A percentile compares a stretch with the other conserved stretches of the same genome.
Evolutionary conservation across 2,888 invertebrate genomes (phyloP).

Genomic region (Pherbina coryleti): DNA sequence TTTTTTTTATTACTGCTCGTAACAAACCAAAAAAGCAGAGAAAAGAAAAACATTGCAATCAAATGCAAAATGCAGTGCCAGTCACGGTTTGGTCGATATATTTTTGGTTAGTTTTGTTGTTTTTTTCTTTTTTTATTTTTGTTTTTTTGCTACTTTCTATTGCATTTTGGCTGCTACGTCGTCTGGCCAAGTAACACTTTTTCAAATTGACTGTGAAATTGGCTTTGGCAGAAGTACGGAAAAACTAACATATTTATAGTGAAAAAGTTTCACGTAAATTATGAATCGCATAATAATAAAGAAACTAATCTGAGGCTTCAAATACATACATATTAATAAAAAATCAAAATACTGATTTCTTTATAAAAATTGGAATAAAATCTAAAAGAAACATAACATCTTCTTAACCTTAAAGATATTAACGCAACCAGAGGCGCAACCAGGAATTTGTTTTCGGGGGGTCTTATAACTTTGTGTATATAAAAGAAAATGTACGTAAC

Average conservation of each 20-base stretch:
- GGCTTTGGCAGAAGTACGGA: background rate
- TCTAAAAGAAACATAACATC: no score
- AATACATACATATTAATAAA: background rate
- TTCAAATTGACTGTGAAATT: constrained; percentile 7
- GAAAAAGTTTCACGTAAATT: background rate
- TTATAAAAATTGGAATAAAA: no score
- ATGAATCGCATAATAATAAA: background rate
- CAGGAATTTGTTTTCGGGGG: no score
- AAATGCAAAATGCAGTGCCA: background rate
- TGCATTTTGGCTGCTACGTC: background rate
- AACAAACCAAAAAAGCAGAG: background rate
- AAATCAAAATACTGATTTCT: no score
- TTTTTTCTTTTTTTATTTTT: background rate
- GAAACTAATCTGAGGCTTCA: background rate
- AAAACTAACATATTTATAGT: background rate
- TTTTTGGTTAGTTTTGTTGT: background rate
- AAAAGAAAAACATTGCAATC: background rate
- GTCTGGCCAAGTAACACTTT: constrained; percentile 2
- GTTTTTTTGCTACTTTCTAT: background rate
- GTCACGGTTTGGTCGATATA: constrained; percentile 33
- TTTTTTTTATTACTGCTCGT: background rate
- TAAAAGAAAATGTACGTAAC: no score
- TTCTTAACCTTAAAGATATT: no score
- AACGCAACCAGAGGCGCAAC: no score
- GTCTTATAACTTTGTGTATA: no score